Evolutionary conservation across 2,113 vertebrate genomes (phyloP).

Genomic region (Rafetus swinhoei): DNA sequence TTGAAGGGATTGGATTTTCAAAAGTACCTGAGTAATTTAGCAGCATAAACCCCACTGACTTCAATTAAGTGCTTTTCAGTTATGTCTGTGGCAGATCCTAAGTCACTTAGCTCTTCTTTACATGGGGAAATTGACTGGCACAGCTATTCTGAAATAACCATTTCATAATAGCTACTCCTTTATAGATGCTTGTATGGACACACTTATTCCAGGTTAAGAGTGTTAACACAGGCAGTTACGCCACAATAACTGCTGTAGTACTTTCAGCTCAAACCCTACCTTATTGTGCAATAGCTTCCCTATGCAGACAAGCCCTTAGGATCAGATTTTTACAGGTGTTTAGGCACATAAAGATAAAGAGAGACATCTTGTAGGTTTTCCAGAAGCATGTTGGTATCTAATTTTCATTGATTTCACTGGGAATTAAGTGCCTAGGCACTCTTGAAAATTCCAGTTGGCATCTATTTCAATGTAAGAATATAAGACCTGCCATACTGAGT

Average conservation of each 20-base stretch:
- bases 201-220: not conserved
- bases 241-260: rapidly evolving
- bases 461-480: not conserved
- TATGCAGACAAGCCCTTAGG: not conserved
- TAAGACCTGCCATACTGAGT: not conserved
- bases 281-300: rapidly evolving
- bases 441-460: not conserved
- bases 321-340: not conserved
- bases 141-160: rapidly evolving
- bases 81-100: not conserved
- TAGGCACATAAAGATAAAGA: not conserved
- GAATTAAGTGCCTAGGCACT: not conserved
- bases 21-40: not conserved
- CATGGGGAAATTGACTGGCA: not conserved
- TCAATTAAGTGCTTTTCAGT: not conserved
- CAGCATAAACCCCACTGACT: not conserved
- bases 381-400: not conserved
- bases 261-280: not conserved
- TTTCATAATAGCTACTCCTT: not conserved
- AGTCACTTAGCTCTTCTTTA: not conserved
- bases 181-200: rapidly evolving
- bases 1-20: not conserved
- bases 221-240: not conserved
- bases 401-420: not conserved
- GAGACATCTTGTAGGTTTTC: not conserved